Conservation (phyloP, 1,140 invertebrate species). For the Macrocentrus cingulum region DNA sequence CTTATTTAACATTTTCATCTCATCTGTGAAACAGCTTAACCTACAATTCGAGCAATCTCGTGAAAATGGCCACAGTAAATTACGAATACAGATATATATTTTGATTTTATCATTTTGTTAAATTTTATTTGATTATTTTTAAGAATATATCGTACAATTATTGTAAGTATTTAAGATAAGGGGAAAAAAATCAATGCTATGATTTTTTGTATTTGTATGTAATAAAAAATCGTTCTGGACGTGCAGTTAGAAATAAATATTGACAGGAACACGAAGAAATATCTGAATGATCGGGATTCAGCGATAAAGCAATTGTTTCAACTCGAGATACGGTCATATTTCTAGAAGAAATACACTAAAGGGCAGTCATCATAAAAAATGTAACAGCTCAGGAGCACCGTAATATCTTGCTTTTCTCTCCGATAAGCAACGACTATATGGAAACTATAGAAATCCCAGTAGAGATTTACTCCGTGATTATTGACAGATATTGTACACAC, state of each 20-base stretch:
- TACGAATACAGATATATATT: no score
- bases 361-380: slow-evolving; percentile 31
- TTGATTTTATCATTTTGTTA: no score
- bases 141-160: no score
- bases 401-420: slow-evolving; percentile 20
- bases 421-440: no score
- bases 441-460: slow-evolving; percentile 1
- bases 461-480: slow-evolving; percentile 34
- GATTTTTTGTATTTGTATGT: no score
- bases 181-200: no score
- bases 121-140: no score
- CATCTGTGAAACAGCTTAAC: slow-evolving; percentile 21
- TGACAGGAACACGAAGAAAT: not conserved
- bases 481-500: slow-evolving; percentile 22
- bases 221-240: no score
- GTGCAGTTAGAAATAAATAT: not conserved
- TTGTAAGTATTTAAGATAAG: no score
- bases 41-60: no score
- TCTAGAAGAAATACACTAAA: slow-evolving; percentile 32
- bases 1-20: slow-evolving; percentile 28
- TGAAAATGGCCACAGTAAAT: no score
- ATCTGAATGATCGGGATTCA: slow-evolving; percentile 26
- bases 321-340: slow-evolving; percentile 30
- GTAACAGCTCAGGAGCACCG: slow-evolving; percentile 23
- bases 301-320: slow-evolving; percentile 32